phyloP scores from a whole-genome alignment of 2,113 vertebrate species.

The Hydropotes inermis region DNA sequence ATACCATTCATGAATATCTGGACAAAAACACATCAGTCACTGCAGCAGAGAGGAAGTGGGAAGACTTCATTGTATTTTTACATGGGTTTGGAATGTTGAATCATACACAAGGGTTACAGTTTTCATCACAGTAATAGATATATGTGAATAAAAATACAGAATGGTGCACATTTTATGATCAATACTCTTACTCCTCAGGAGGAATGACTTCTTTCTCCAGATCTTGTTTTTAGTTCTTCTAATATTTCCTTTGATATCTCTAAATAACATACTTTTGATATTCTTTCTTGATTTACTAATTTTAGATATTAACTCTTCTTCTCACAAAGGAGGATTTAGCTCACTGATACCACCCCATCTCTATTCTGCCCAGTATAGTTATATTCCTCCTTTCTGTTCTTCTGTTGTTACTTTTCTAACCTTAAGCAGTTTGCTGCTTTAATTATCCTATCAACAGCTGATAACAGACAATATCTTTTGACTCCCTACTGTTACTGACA shows the following conservation, averaged over 20 bases:
- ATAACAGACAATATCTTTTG: background rate
- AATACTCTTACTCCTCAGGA: background rate
- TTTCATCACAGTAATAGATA: background rate
- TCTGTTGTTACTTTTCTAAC: conserved; percentile 14
- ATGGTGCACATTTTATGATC: background rate
- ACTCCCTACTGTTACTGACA: background rate
- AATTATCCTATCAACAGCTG: background rate
- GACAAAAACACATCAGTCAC: background rate
- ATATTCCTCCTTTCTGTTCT: background rate
- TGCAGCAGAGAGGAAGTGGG: background rate
- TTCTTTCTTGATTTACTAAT: background rate
- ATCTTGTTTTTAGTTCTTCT: background rate
- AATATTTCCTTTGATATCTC: background rate
- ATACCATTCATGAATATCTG: background rate
- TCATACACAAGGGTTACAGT: background rate
- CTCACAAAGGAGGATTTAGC: background rate
- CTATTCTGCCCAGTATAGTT: background rate
- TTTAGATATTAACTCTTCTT: background rate
- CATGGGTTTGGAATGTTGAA: background rate
- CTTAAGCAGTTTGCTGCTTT: background rate
- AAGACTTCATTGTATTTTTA: background rate
- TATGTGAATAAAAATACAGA: background rate
- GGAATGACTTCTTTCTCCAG: background rate
- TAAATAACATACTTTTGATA: background rate
- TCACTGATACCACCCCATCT: background rate